Evolutionary conservation across 2,797 vertebrate genomes (phyloP), one percentile per base, ranked within the genome.

Genomic region (Rhabdophis nuchalis): DNA sequence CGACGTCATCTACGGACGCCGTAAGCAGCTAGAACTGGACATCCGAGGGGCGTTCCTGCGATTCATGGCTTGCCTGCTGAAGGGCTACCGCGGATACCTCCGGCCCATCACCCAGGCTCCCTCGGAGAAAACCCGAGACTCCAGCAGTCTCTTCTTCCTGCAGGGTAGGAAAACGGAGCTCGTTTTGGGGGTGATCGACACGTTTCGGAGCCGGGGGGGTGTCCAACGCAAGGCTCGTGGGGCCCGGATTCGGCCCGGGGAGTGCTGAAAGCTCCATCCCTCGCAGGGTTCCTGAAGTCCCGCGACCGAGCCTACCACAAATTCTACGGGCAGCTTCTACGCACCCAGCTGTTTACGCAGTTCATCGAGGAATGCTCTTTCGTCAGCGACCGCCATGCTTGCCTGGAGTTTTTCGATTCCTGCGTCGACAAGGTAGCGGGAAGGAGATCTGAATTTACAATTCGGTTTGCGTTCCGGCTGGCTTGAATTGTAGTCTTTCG

Each of bases 311-410:
- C 98, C 0, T 98, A 98, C 97, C 98, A 99, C 97, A 99, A 99
- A 92, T 98, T 99, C 82, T 99, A 98, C 95, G 89, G 23, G 0
- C 98, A 99, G 97, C 97, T 99, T 96, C 98, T 98, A 10, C 97
- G 95, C 95, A 99, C 99, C 0, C 99, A 99, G 97, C 99, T 99
- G 98, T 99, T 99, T 97, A 98, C 98, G 0, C 99, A 99, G 98
- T 99, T 99, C 96, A 98, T 99, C 0, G 98, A 99, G 96, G 99
- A 99, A 23, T 99, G 99, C 60, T 99, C 99, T 20, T 99, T 99
- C 0, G 99, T 99, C 97, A 99, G 98, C 3, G 98, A 98, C 96
- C 97, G 98, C 0, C 98, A 99, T 2, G 98, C 98, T 90, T 98
- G 98, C 96, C 98, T 99, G 0, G 99, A 99, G 95, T 99, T 99